Conservation (phyloP, 2,797 vertebrate species). For the Anguilla obscura region DNA sequence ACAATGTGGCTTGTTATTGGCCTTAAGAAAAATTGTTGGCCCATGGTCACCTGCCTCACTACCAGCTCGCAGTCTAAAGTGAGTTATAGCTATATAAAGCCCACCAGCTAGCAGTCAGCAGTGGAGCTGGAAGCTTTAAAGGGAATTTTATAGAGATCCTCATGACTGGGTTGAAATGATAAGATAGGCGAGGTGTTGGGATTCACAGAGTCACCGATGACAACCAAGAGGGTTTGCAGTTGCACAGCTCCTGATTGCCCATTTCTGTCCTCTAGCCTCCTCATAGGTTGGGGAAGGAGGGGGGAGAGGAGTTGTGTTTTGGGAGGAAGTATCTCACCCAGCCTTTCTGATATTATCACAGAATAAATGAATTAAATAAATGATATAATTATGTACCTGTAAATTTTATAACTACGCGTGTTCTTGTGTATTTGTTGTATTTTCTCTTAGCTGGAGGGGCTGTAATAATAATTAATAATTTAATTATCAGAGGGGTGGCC, state of each 20-base stretch:
- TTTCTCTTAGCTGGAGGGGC: too few species aligned
- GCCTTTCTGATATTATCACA: too few species aligned
- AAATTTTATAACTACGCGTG: too few species aligned
- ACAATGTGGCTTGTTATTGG: background rate
- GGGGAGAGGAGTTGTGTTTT: too few species aligned
- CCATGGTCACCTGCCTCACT: background rate
- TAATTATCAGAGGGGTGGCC: too few species aligned
- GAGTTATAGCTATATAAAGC: background rate
- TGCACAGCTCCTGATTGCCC: constrained; percentile 18
- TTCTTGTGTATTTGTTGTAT: too few species aligned
- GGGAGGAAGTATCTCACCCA: too few species aligned
- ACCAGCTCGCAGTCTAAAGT: constrained; percentile 19
- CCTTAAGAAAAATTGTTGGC: background rate
- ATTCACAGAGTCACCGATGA: constrained; percentile 68
- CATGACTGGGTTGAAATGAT: constrained; percentile 49
- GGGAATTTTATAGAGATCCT: constrained; percentile 63
- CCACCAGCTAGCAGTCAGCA: constrained; percentile 10
- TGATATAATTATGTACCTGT: too few species aligned
- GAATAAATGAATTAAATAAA: too few species aligned
- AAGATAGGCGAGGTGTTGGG: constrained; percentile 62
- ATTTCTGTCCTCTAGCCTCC: background rate
- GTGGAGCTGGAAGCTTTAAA: background rate
- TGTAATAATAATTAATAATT: too few species aligned
- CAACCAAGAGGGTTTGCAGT: constrained; percentile 34
- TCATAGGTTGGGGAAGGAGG: too few species aligned